Evolutionary conservation across 2,797 vertebrate species (phyloP).

Genomic region (Craterocephalus amniculus): DNA sequence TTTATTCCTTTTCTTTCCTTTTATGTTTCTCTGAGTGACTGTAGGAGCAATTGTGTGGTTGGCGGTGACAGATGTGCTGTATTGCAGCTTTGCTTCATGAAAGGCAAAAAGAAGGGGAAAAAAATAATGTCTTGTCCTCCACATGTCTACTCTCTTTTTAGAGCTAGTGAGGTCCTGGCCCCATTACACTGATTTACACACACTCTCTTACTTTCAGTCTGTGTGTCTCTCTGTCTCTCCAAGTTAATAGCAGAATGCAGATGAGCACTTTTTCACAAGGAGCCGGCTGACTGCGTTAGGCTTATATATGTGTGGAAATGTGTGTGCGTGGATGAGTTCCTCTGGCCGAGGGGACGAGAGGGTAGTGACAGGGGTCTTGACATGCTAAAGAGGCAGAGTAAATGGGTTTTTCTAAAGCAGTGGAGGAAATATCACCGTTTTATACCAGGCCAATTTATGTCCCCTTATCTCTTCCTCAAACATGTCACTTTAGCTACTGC

Average conservation of each 20-base stretch:
- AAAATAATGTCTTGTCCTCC: slow-evolving; percentile 96
- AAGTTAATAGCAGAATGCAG: slow-evolving; percentile 82
- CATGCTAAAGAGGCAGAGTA: slow-evolving; percentile 99
- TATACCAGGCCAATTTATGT: slow-evolving; percentile 96
- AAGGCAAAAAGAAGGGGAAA: slow-evolving; percentile 77
- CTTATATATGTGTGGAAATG: slow-evolving; percentile 71
- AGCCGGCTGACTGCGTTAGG: slow-evolving; percentile 73
- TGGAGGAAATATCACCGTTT: slow-evolving; percentile 99
- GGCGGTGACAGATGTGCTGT: slow-evolving; percentile 96
- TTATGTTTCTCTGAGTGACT: slow-evolving; percentile 58
- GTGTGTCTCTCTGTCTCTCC: slow-evolving; percentile 68
- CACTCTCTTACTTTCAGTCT: slow-evolving; percentile 78
- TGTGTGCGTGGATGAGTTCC: slow-evolving; percentile 70
- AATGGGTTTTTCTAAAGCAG: slow-evolving; percentile 99
- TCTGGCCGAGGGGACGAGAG: slow-evolving; percentile 94
- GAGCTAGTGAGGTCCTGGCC: slow-evolving; percentile 96
- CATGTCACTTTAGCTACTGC: slow-evolving; percentile 99
- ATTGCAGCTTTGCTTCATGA: slow-evolving; percentile 90
- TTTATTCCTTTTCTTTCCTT: slow-evolving; percentile 42
- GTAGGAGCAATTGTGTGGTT: slow-evolving; percentile 86
- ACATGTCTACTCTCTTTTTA: slow-evolving; percentile 95
- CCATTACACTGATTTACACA: slow-evolving; percentile 99
- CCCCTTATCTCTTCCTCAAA: slow-evolving; percentile 99
- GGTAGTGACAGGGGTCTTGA: slow-evolving; percentile 98
- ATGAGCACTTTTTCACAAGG: slow-evolving; percentile 80